phyloP scores from a whole-genome alignment of 2,888 invertebrate species.

The Spialia ferax region DNA sequence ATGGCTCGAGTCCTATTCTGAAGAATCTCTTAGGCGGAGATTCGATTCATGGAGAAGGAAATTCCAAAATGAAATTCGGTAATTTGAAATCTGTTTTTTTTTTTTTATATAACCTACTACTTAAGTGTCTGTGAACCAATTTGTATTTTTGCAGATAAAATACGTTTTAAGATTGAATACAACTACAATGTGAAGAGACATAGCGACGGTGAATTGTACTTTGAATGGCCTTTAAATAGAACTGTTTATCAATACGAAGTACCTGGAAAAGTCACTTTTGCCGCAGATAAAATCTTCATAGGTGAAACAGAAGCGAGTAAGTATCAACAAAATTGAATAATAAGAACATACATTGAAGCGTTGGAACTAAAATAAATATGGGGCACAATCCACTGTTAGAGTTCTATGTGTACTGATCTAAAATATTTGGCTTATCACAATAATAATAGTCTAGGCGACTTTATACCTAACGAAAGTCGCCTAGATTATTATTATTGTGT shows the following conservation, averaged over 20 bases:
- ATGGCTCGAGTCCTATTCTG: constrained; percentile 48
- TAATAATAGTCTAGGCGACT: too few relatives aligned
- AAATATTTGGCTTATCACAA: too few relatives aligned
- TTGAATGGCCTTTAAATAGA: constrained; percentile 44
- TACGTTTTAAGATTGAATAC: constrained; percentile 46
- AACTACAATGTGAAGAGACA: constrained; percentile 44
- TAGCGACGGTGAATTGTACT: constrained; percentile 50
- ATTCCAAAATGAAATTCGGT: constrained; percentile 56
- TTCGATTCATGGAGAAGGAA: constrained; percentile 55
- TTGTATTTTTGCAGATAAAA: constrained; percentile 51
- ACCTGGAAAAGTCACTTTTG: constrained; percentile 45
- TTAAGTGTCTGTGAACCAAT: too few relatives aligned
- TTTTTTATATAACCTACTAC: too few relatives aligned
- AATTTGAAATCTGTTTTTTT: too few relatives aligned
- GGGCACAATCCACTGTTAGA: too few relatives aligned
- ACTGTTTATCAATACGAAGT: constrained; percentile 47
- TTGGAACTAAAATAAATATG: too few relatives aligned
- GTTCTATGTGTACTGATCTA: too few relatives aligned
- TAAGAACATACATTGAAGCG: too few relatives aligned
- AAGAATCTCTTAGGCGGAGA: constrained; percentile 47
- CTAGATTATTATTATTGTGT: too few relatives aligned
- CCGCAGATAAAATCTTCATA: constrained; percentile 44
- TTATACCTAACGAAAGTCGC: too few relatives aligned
- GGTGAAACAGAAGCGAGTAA: constrained; percentile 50
- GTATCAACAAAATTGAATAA: constrained; percentile 25